Conservation (phyloP, 1,140 invertebrate species). For the Macrobrachium rosenbergii region DNA sequence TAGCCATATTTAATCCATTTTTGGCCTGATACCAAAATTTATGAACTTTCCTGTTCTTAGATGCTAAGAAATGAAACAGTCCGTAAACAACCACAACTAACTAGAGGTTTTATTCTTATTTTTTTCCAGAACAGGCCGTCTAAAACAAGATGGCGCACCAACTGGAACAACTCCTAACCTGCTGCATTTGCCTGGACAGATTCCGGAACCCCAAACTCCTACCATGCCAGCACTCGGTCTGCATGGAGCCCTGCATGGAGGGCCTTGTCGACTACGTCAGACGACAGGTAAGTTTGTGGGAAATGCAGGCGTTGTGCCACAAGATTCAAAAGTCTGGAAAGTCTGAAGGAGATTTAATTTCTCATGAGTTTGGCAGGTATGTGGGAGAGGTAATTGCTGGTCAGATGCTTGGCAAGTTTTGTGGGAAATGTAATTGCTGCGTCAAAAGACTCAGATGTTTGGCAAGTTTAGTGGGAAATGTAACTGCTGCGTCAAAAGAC, state of each 20-base stretch:
- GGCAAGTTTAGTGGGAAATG: too few species aligned
- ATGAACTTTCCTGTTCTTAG: too few species aligned
- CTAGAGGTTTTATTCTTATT: neutral
- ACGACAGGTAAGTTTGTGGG: conserved; percentile 78
- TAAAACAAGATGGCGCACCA: conserved; percentile 81
- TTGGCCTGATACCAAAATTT: too few species aligned
- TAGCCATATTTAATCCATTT: too few species aligned
- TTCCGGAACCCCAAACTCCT: conserved; percentile 97
- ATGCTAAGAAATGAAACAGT: neutral
- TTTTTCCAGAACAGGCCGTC: conserved; percentile 5
- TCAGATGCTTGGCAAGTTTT: too few species aligned
- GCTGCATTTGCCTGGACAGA: conserved; percentile 97
- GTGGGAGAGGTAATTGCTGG: too few species aligned
- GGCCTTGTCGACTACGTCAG: conserved; percentile 95
- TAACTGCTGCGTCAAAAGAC: too few species aligned
- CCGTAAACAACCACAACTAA: neutral
- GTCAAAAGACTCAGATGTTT: too few species aligned
- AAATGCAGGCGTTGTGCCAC: too few species aligned
- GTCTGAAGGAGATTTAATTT: too few species aligned
- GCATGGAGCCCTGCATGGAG: conserved; percentile 98
- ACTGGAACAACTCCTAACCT: conserved; percentile 97
- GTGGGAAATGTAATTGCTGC: too few species aligned
- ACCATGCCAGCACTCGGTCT: conserved; percentile 99
- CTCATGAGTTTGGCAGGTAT: too few species aligned
- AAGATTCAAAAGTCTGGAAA: neutral